Base-by-base conservation (phyloP, 2,113 vertebrate species). In the Diphyllodes magnificus region DNA sequence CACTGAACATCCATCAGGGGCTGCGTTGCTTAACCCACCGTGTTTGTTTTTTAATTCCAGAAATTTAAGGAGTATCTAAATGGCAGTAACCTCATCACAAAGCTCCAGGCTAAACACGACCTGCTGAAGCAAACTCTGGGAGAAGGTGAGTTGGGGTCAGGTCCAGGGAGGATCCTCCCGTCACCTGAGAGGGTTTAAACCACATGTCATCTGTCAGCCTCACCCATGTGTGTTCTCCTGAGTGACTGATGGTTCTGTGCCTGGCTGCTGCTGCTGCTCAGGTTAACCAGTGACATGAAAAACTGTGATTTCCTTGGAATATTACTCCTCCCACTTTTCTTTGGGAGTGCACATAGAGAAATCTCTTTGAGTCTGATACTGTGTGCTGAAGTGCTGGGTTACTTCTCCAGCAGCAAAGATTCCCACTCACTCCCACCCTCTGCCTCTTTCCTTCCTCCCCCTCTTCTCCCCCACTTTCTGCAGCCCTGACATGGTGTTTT, bases 61-160 rank as follows among this genome's bases (percentile, higher is more conserved):
- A 99, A 99, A 97, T 99, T 99, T 95, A 99, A 99, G 86, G 99
- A 99, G 90, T 99, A 98, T 93, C 97, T 99, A 97, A 99, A 99
- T 42, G 99, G 99, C 96, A 99, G 99, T 93, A 99, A 99, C 96
- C 99, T 99, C 69, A 99, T 99, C 97, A 98, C 99, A 7, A 99
- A 99, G 97, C 98, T 99, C 28, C 99, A 99, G 97, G 99, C 99
- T 92, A 99, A 99, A 95, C 99, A 99, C 2, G 99, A 99, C 96
- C 98, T 99, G 88, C 98, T 99, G 96, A 99, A 99, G 97, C 99
- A 99, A 97, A 99, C 99, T 3, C 97, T 99, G 12, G 99, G 99
- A 73, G 99, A 99, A 99, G 99, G 99, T 99, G 94, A 98, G 99
- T 91, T 1, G 13, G 45, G 51, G 21, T 10, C 2, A 13, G 50